Base-by-base conservation (phyloP, 2,888 invertebrate genomes). In the Cantharis nigra region DNA sequence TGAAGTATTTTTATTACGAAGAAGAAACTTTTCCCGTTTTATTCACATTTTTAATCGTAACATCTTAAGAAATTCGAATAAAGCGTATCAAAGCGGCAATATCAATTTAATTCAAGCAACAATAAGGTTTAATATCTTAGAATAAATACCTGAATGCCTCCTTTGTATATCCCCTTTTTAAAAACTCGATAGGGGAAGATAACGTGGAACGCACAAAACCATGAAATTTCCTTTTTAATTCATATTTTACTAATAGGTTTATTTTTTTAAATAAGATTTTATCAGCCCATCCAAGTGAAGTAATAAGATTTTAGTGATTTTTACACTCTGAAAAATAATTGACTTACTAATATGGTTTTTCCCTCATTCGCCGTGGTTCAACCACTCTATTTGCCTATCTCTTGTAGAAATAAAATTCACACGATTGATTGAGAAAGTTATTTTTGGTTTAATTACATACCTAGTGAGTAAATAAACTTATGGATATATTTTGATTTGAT, bases 61-160 rank as follows among this genome's bases (percentile, higher is more conserved):
- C 78, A 70, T 75, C 62, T 28, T 49, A 10, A 23, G 49, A 70
- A 63, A 63, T 71, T 62, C 71, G 71, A 74, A 69, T 69, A 26
- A 63, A 67, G 75, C 65, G 33, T 16, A 69, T 33, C 72, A 72
- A 73, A 72, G 64, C 71, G 71, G 77, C 78, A 81, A 80, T 71
- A 80, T 67, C 77, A 79, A 79, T 81, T 81, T 77, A 76, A 79
- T 79, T 75, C 77, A 30, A 65, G 70, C 72, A 78, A 82, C 80
- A 82, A 82, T 81, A 76, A 79, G 76, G 72, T 78, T 80, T 82
- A 82, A 82, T 82, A 81, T 82, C 80, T 78, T 74, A 78, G 80
- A 78, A 80, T 82, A 82, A 81, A 81, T 82, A 81, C 81, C 81
- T 80, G 81, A 81, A 82, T 81, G 74, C 78, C 74, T 80, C 80